phyloP scores from a whole-genome alignment of 2,888 invertebrate genomes.

The Dasypolia templi region DNA sequence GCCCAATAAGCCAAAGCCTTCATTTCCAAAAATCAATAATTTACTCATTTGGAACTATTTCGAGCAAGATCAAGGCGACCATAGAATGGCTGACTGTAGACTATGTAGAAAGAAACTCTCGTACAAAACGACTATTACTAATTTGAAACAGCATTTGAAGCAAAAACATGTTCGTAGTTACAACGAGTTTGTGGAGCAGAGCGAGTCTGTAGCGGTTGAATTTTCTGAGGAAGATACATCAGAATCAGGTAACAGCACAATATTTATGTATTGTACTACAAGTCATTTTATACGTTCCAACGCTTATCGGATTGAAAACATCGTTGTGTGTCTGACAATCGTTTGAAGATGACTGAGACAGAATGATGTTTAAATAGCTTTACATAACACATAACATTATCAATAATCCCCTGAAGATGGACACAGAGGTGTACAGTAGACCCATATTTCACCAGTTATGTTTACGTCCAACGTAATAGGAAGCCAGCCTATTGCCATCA shows the following conservation, averaged over 20 bases:
- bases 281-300: no score
- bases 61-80: not conserved
- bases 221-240: slow-evolving; percentile 8
- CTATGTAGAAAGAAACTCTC: slow-evolving; percentile 17
- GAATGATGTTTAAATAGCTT: no score
- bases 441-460: no score
- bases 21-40: not conserved
- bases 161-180: not conserved
- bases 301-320: no score
- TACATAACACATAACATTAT: no score
- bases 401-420: no score
- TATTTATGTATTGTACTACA: no score
- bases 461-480: no score
- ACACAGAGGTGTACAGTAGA: no score
- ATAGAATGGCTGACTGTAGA: slow-evolving; percentile 14
- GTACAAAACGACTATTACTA: slow-evolving; percentile 28
- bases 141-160: slow-evolving; percentile 26
- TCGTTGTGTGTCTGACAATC: no score
- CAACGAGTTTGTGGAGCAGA: not conserved
- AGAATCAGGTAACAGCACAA: slow-evolving; percentile 25
- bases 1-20: accelerated
- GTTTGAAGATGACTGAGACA: no score
- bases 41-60: slow-evolving; percentile 27
- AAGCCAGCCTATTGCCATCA: no score
- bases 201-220: not conserved